phyloP scores from a whole-genome alignment of 2,113 vertebrate species.

The Galemys pyrenaicus region DNA sequence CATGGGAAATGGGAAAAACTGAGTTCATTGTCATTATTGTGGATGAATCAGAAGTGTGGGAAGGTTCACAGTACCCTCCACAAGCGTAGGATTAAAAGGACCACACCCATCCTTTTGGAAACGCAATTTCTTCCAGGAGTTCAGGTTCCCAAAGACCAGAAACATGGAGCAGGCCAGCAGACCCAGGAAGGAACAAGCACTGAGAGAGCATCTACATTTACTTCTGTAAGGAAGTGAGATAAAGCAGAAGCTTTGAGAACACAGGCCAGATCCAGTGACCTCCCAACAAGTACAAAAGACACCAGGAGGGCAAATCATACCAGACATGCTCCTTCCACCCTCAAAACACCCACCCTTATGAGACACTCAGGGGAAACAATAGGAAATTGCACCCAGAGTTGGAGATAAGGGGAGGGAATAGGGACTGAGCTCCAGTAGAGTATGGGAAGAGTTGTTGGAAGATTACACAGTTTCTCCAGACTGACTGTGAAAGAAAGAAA shows the following conservation, averaged over 20 bases:
- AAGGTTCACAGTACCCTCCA: background rate
- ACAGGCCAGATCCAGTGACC: background rate
- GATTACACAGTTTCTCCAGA: background rate
- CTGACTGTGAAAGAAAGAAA: too few relatives aligned
- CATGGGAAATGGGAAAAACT: slow-evolving; percentile 22
- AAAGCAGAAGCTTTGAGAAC: background rate
- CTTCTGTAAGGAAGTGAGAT: background rate
- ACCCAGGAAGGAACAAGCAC: background rate
- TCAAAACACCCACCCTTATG: background rate
- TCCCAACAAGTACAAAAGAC: background rate
- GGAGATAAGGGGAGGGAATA: background rate
- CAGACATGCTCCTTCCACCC: background rate
- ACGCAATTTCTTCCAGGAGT: background rate
- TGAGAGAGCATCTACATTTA: background rate
- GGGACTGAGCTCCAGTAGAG: background rate
- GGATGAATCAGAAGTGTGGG: background rate
- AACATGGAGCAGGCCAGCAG: background rate
- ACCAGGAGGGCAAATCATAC: background rate
- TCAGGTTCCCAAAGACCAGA: background rate
- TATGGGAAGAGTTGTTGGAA: background rate
- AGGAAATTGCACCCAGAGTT: too few relatives aligned
- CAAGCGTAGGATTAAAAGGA: background rate
- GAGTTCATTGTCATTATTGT: background rate
- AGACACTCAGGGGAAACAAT: background rate
- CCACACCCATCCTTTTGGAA: background rate